Base-by-base conservation (phyloP, 2,888 invertebrate genomes). In the Cabera pusaria region DNA sequence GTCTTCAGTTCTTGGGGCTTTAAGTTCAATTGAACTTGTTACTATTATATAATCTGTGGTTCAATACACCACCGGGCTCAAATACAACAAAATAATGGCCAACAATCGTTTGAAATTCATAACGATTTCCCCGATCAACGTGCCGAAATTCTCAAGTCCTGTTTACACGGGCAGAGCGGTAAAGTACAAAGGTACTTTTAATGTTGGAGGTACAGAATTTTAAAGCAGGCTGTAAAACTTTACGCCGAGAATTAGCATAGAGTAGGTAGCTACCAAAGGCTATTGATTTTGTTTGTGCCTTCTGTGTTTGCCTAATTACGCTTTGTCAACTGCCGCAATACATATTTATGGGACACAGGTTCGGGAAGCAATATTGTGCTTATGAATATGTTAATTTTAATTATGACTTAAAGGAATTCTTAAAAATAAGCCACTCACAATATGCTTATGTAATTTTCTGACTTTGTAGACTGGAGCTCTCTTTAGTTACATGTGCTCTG, bases 221-320 rank as follows among this genome's bases (percentile, higher is more conserved):
- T 44, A 39, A 51, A 51, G 38, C 44, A 39, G 32, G 29, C 14
- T 41, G 38, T 36, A 36, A 33, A 38, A 48, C 38, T 46, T 50
- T 33, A 40, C 35, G 34, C 12, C 7, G 29, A 21, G 34, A 45
- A 45, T 51, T 44, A 49, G 36, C 43, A 51, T 51, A 40, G 38
- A 44, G 22, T 16, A 27, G 27, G 14, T 4, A 14, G 14, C 3
- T 4, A 38, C 37, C 40, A 43, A 42, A 25, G 35, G 18, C 39
- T 41, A 49, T 49, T 39, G 49, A 38, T 49, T 46, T 25, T 28
- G 16, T 16, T 37, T 17, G 20, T 23, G 11, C 27, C 21, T 33
- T 28, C 36, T 36, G 25, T 40, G 24, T 34, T 33, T 23, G 19
- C 16, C 8, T 39, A 28, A 39, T 39, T 39, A 39, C 12, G 23